Percentiles rank a stretch among this genome's conserved stretches.
Evolutionary conservation across 2,888 invertebrate genomes (phyloP).

Genomic region (Alloscopus bannaensis): DNA sequence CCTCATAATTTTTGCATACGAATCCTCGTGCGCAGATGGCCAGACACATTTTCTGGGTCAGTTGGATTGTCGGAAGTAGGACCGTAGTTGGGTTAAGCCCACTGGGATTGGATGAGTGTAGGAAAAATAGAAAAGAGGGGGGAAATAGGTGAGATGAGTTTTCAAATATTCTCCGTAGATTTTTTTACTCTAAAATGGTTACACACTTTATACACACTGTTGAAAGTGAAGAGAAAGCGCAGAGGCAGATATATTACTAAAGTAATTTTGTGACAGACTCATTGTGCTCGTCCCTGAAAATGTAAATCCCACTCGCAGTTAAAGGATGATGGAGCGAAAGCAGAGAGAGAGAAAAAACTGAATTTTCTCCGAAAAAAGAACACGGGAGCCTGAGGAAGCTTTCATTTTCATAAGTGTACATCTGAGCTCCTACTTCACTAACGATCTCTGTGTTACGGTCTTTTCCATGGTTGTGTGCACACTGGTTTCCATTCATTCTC

Average conservation of each 20-base stretch:
- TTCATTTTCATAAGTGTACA: constrained; percentile 39
- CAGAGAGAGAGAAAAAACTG: background rate
- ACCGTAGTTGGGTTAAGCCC: background rate
- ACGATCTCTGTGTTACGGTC: constrained; percentile 3
- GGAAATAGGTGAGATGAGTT: constrained; percentile 15
- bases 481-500: background rate
- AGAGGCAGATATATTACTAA: background rate
- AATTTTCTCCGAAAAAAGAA: constrained; percentile 9
- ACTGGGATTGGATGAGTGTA: constrained; percentile 5
- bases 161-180: background rate
- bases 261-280: constrained; percentile 25
- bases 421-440: constrained; percentile 7
- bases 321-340: no score
- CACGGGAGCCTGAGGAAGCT: background rate
- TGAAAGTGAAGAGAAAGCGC: background rate
- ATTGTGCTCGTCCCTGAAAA: constrained; percentile 17
- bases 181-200: constrained; percentile 4
- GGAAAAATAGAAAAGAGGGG: constrained; percentile 8
- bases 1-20: constrained; percentile 23
- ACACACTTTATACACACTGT: background rate
- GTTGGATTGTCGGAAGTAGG: constrained; percentile 23
- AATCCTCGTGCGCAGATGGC: constrained; percentile 24
- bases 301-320: constrained; percentile 11
- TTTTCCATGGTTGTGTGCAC: background rate
- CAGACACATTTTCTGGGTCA: constrained; percentile 37